These are phyloP conservation scores for Drosophila birchii DNA, from an alignment of 2,888 invertebrate genomes.

Conservation along the genomic window DNA sequence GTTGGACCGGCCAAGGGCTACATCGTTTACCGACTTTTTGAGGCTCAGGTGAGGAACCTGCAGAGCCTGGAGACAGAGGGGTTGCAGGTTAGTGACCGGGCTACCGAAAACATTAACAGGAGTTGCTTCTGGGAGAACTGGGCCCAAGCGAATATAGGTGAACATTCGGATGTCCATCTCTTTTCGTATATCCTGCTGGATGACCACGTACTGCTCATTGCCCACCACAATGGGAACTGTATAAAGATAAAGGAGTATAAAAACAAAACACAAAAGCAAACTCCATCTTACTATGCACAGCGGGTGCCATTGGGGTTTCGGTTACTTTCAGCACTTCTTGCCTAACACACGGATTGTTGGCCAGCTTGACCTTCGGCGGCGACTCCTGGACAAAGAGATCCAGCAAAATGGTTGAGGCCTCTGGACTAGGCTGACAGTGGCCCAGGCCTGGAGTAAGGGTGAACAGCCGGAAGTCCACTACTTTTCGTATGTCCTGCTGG, in stretches of 20 bases:
- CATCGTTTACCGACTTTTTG: not conserved
- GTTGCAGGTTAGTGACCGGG: not conserved
- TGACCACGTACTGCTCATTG: conserved; percentile 73
- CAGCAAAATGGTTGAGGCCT: not conserved
- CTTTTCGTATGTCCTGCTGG: conserved; percentile 81
- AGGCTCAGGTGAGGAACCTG: not conserved
- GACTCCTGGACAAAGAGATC: not conserved
- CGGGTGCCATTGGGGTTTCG: conserved; percentile 70
- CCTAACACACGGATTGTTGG: conserved; percentile 15
- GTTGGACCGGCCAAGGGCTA: conserved; percentile 71
- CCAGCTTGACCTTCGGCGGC: conserved; percentile 4
- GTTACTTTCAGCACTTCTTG: conserved; percentile 68
- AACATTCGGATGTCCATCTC: conserved; percentile 74
- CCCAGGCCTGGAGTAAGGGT: conserved; percentile 62
- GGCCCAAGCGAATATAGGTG: conserved; percentile 55
- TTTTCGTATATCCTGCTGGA: conserved; percentile 82
- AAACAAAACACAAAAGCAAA: too few species aligned
- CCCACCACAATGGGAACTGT: conserved; percentile 80
- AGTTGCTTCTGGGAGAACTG: not conserved
- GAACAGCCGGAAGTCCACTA: conserved; percentile 74
- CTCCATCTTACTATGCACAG: conserved; percentile 67
- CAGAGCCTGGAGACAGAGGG: not conserved
- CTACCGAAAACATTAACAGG: not conserved
- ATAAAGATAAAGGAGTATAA: not conserved
- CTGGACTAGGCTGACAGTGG: conserved; percentile 45